phyloP scores from a whole-genome alignment of 1,140 invertebrate genomes.

The Bicyclus anynana region DNA sequence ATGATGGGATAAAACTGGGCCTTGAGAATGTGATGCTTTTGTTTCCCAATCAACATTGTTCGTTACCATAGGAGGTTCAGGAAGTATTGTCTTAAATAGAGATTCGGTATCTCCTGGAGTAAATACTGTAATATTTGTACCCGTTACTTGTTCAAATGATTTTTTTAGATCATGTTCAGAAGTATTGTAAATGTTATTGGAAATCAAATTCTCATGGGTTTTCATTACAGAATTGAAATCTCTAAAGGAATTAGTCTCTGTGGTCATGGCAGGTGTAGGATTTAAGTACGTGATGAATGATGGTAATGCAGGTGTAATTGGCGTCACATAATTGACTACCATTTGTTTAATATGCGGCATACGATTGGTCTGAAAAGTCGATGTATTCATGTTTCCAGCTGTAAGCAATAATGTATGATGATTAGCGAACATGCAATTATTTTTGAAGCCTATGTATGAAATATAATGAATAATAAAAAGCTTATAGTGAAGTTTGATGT shows the following conservation, averaged over 20 bases:
- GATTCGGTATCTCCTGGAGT: conserved; percentile 38
- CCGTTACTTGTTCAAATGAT: conserved; percentile 14
- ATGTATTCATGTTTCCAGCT: conserved; percentile 49
- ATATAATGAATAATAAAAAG: background rate
- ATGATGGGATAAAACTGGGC: conserved; percentile 9
- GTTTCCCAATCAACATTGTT: conserved; percentile 27
- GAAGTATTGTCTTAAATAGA: conserved; percentile 44
- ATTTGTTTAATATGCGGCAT: conserved; percentile 27
- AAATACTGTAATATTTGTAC: conserved; percentile 47
- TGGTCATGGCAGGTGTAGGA: conserved; percentile 35
- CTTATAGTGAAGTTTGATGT: background rate
- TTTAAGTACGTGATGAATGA: conserved; percentile 36
- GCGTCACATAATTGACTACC: conserved; percentile 48
- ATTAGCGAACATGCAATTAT: conserved; percentile 33
- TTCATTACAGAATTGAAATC: conserved; percentile 41
- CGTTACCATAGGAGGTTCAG: conserved; percentile 34
- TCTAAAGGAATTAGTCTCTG: conserved; percentile 46
- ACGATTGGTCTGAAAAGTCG: conserved; percentile 37
- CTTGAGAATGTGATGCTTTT: conserved; percentile 1
- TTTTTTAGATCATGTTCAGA: conserved; percentile 18
- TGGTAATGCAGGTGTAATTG: conserved; percentile 38
- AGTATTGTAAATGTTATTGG: conserved; percentile 24
- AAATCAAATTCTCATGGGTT: conserved; percentile 9
- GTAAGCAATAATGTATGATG: conserved; percentile 56
- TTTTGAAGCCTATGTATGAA: conserved; percentile 13